A percentile compares a stretch with the other conserved stretches of the same genome.
Conservation (phyloP, 1,140 invertebrate species). For the Drosophila bipectinata region DNA sequence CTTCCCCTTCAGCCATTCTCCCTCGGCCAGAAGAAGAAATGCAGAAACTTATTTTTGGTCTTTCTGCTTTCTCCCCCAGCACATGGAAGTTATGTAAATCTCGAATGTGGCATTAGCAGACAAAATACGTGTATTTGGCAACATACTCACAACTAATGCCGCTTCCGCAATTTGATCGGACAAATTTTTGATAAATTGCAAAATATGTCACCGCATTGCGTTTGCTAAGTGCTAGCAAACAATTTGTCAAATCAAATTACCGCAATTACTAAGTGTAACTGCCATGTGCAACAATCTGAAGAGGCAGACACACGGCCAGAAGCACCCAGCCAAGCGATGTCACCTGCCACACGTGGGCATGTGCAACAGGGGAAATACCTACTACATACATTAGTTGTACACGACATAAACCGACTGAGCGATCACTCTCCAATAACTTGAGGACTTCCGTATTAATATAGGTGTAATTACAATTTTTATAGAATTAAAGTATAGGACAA, state of each 20-base stretch:
- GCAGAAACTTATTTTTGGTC: conserved; percentile 36
- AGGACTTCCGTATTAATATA: not conserved
- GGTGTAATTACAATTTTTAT: too few relatives aligned
- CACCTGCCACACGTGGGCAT: conserved; percentile 53
- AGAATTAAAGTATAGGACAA: too few relatives aligned
- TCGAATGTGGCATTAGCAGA: conserved; percentile 30
- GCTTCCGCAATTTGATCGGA: conserved; percentile 47
- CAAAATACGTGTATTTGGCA: conserved; percentile 42
- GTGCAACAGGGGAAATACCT: conserved; percentile 15
- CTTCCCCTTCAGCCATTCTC: conserved; percentile 16
- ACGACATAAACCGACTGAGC: too few relatives aligned
- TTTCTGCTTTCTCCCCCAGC: conserved; percentile 60
- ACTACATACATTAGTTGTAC: too few relatives aligned
- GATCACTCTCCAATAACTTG: not conserved
- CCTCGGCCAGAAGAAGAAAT: conserved; percentile 36
- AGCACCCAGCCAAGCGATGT: conserved; percentile 60
- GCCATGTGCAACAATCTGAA: conserved; percentile 28
- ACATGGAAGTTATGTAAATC: conserved; percentile 60
- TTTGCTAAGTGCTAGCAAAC: conserved; percentile 69
- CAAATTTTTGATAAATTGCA: conserved; percentile 57
- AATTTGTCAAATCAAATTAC: conserved; percentile 80
- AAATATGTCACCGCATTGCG: conserved; percentile 47
- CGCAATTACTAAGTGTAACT: conserved; percentile 66
- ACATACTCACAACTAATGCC: conserved; percentile 23
- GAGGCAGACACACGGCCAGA: not conserved